Evolutionary conservation across 2,113 vertebrate genomes (phyloP), one percentile per base, ranked within the genome.

Genomic region (Sinosuthora webbiana): DNA sequence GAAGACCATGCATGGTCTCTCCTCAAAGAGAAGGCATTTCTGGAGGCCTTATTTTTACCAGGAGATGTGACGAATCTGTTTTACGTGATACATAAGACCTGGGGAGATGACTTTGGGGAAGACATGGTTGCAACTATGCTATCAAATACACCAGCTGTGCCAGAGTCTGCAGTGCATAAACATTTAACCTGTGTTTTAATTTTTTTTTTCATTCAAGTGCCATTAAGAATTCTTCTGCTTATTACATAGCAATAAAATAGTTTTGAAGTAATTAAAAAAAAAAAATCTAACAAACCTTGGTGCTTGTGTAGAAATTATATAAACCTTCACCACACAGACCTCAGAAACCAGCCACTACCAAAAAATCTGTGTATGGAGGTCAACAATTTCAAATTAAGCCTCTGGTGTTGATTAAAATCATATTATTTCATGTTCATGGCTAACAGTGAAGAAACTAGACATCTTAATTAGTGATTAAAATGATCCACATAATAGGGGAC

Each of bases 401-500:
- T 89, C 53, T 75, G 15, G 8, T 11, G 83, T 84, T 92, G 56
- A 88, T 63, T 50, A 70, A 87, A 95, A 64, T 15, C 0, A 3
- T 70, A 27, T 73, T 77, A 71, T 76, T 83, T 47, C 22, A 25
- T 63, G 33, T 69, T 90, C 33, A 10, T 42, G 57, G 21, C 39
- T 81, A 71, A 52, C 49, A 44, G 49, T 75, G 75, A 93, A 93
- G 57, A 88, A 91, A 86, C 31, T 59, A n/a, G 59, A 41, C 16
- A 57, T 50, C 19, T 78, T 95, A 87, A 87, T 86, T 81, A 78
- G 37, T 92, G 37, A 78, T 87, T 81, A 83, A 94, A 95, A 70
- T 60, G 21, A 84, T 77, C 62, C 37, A 77, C 13, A 39, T 18
- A 93, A 67, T 83, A 89, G 13, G 11, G 93, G 75, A 83, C 30